Base-by-base conservation (phyloP, 2,888 invertebrate species). In the Aphidoletes aphidimyza region DNA sequence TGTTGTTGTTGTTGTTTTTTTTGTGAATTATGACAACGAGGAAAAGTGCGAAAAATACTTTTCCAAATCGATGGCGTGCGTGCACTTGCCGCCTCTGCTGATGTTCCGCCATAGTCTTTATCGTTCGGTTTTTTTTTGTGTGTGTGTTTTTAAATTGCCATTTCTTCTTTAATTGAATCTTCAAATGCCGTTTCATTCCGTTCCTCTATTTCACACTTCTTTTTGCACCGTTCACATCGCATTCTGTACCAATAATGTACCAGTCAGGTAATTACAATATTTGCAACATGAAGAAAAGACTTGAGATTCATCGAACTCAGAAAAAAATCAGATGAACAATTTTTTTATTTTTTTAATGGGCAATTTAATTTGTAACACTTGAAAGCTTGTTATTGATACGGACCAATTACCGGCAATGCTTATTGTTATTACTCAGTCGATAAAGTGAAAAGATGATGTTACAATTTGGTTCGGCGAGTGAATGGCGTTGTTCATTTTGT, bases 371-470 rank as follows among this genome's bases (percentile, higher is more conserved):
- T 69, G 69, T 69, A 30, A 30, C 69, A 69, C 30, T 69, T 30
- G 69, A 69, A 17, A 69, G 69, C 69, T 17, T 69, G 69, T 30
- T 69, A 69, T 69, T 34, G 69, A 69, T 69, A 69, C 69, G 69
- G 69, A 69, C 69, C 69, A 69, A 69, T 69, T 69, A 69, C 69
- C 14, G 69, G 30, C n/a, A 30, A 30, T 11, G 69, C 34, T 69
- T 69, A 69, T 69, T 69, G 34, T 69, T 30, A 5, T 30, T 69
- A 11, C 11, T 5, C 69, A 69, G 69, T 17, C 69, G 34, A 69
- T 69, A 69, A 42, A 69, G 34, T 69, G 54, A 69, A 69, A 69
- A 69, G 69, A 69, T 34, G 69, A 69, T 69, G 69, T 69, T 69
- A 69, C 69, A 34, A 69, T 69, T 69, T 0, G 34, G 26, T 69